A percentile compares a stretch with the other conserved stretches of the same genome.
phyloP scores from a whole-genome alignment of 2,888 invertebrate genomes.

The Standfussiana lucernea region DNA sequence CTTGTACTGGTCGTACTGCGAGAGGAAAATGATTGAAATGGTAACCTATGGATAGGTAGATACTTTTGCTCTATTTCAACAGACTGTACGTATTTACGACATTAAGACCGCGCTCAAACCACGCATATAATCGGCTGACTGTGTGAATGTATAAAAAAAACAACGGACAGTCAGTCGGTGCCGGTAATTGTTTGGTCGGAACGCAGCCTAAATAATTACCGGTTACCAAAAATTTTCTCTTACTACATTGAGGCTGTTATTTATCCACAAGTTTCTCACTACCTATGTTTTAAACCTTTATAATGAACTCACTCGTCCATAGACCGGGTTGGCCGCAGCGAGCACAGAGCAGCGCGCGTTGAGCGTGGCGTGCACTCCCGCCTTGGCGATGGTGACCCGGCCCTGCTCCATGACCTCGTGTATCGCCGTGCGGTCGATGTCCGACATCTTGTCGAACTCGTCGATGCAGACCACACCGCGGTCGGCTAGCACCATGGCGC shows the following conservation, averaged over 20 bases:
- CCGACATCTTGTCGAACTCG: slow-evolving; percentile 99
- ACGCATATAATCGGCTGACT: not conserved
- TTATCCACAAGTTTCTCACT: not conserved
- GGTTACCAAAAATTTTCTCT: not conserved
- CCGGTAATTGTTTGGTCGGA: not conserved
- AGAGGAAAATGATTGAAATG: not conserved
- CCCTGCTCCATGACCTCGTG: slow-evolving; percentile 99
- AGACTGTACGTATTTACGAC: not conserved
- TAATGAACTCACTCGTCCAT: slow-evolving; percentile 82
- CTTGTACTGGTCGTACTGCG: slow-evolving; percentile 99
- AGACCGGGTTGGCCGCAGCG: slow-evolving; percentile 99
- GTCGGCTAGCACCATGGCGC: slow-evolving; percentile 99
- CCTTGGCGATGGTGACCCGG: slow-evolving; percentile 99
- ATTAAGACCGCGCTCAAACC: not conserved
- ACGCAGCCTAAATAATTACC: too few relatives aligned
- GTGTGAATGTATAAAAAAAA: not conserved
- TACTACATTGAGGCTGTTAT: not conserved
- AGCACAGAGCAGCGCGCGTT: slow-evolving; percentile 99
- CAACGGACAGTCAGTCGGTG: not conserved
- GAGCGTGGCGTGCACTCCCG: slow-evolving; percentile 99
- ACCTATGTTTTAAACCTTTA: not conserved
- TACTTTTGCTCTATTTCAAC: not conserved
- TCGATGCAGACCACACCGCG: slow-evolving; percentile 99
- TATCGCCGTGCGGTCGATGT: slow-evolving; percentile 99
- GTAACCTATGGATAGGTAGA: not conserved